These are phyloP conservation scores for Sebastes taczanowskii DNA, from an alignment of 2,797 vertebrate species.

Conservation along the genomic window DNA sequence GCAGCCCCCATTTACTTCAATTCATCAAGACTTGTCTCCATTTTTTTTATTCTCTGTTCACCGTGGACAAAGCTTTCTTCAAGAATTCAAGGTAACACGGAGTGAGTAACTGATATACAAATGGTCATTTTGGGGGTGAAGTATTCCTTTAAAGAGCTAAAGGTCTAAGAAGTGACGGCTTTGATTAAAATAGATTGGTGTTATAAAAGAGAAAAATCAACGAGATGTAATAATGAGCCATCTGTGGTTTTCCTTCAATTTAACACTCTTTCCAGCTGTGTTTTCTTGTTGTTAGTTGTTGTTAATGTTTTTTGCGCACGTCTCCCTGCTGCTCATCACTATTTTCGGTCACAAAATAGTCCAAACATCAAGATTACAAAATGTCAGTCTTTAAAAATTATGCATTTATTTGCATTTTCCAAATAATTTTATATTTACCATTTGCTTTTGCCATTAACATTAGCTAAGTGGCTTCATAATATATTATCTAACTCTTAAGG, in stretches of 20 bases:
- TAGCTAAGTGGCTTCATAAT: no score
- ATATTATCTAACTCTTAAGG: no score
- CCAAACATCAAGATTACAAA: not conserved
- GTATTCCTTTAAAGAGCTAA: not conserved
- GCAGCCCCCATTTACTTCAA: not conserved
- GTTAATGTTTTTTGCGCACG: not conserved
- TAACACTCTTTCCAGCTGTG: not conserved
- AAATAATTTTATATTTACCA: not conserved
- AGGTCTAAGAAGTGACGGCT: not conserved
- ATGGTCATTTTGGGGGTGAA: not conserved
- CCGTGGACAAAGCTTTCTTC: not conserved
- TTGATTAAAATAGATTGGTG: not conserved
- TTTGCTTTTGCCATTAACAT: not conserved
- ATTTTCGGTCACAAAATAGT: not conserved
- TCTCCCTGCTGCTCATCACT: not conserved
- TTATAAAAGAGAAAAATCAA: conserved; percentile 6
- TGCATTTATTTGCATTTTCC: not conserved
- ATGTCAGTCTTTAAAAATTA: not conserved
- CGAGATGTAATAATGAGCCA: not conserved
- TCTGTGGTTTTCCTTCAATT: not conserved
- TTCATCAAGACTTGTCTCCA: not conserved
- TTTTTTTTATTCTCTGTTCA: not conserved
- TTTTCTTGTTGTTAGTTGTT: not conserved
- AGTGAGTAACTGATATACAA: not conserved
- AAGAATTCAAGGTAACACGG: not conserved